Evolutionary conservation across 1,140 invertebrate genomes (phyloP), one percentile per base, ranked within the genome.

Genomic region (Rhopalosiphum maidis): DNA sequence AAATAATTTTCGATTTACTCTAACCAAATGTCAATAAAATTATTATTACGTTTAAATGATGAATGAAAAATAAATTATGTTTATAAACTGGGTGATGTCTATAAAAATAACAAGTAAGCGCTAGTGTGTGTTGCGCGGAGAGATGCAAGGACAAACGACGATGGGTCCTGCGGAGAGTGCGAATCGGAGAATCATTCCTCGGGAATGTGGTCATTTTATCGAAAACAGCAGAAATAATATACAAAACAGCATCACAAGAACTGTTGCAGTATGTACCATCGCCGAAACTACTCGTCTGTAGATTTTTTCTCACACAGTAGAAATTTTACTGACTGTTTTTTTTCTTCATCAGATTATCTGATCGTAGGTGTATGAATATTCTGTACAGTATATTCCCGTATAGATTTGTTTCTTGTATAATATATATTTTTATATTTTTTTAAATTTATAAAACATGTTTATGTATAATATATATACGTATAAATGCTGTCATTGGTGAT

Each of bases 201-300:
- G 91, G 91, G 91, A 93, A 93, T 93, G 91, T 93, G 82, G 91
- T 93, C 48, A 54, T 92, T 46, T 48, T 82, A 92, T 92, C 51
- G 46, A 83, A 48, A 43, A 89, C 48, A 92, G 35, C 37, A 41
- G 82, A 82, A 86, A 93, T 86, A 41, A 55, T 93, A 55, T 55
- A 54, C 55, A 37, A 35, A 54, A 85, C 68, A 92, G 30, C 90
- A 83, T 51, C 68, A 92, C n/a, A 83, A 46, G 46, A 48, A 22
- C 25, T 43, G 60, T 82, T 82, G 77, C 43, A 22, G 9, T 43
- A 46, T 23, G 43, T 91, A 77, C 43, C 77, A 23, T 35, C 82
- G 46, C 30, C n/a, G 9, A 48, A 15, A 41, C 48, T 48, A 15
- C 77, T 43, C 35, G 22, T 11, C 91, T 37, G 23, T 86, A 43